A percentile compares a stretch with the other conserved stretches of the same genome.
Conservation (phyloP, 2,888 invertebrate species). For the Spodoptera littoralis region DNA sequence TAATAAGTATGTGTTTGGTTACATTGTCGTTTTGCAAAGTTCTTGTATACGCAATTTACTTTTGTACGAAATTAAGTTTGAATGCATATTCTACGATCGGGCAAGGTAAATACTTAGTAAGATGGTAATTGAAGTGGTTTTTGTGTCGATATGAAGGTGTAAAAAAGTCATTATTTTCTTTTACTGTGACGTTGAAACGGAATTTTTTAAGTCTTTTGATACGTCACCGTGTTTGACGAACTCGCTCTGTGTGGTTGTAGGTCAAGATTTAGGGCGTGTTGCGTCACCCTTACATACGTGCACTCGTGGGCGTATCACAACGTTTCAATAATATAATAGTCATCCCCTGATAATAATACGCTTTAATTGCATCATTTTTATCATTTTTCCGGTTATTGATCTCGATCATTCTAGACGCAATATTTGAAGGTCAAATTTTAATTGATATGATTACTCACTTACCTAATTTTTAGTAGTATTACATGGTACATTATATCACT, state of each 20-base stretch:
- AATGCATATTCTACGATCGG: conserved; percentile 18
- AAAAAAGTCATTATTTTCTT: conserved; percentile 2
- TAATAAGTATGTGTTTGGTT: conserved; percentile 14
- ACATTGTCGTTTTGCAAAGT: conserved; percentile 7
- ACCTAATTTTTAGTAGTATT: too few relatives aligned
- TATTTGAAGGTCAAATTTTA: too few relatives aligned
- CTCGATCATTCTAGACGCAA: too few relatives aligned
- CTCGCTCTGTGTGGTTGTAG: conserved; percentile 9
- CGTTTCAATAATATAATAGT: conserved; percentile 4
- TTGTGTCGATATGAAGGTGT: background rate
- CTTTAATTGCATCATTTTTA: conserved; percentile 10
- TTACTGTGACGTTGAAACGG: background rate
- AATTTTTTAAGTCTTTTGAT: background rate
- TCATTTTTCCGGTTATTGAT: conserved; percentile 4
- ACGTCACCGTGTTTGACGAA: background rate
- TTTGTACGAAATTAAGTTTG: conserved; percentile 22
- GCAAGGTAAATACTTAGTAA: conserved; percentile 10
- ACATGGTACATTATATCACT: background rate
- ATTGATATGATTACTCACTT: too few relatives aligned
- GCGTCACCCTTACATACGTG: conserved; percentile 19
- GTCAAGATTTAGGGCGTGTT: conserved; percentile 30
- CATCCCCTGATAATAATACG: conserved; percentile 9
- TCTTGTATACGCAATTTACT: conserved; percentile 17
- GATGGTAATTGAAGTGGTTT: conserved; percentile 22
- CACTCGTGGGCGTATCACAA: conserved; percentile 1